A percentile compares a stretch with the other conserved stretches of the same genome.
Evolutionary conservation across 2,797 vertebrate genomes (phyloP).

Genomic region (Sebastiscus tertius): DNA sequence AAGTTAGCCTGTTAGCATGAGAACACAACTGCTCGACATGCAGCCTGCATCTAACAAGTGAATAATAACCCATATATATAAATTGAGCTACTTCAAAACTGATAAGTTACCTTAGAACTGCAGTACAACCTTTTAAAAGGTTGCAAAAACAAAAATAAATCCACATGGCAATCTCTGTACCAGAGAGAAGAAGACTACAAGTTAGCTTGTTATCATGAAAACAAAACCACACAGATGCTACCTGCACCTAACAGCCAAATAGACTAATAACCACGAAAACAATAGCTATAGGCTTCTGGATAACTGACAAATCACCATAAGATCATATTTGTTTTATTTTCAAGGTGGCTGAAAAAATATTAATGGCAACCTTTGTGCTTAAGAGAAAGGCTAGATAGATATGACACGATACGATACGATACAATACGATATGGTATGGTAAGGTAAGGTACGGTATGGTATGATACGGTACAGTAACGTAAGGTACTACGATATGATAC

Average conservation of each 20-base stretch:
- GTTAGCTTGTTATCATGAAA: not conserved
- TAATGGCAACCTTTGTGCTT: not conserved
- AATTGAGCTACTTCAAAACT: too few species aligned
- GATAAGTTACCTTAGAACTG: too few species aligned
- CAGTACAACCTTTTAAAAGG: not conserved
- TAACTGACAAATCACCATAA: not conserved
- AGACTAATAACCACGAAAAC: too few species aligned
- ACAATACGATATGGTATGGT: too few species aligned
- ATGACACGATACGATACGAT: not conserved
- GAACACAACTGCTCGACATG: not conserved
- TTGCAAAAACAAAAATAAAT: not conserved
- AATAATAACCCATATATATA: not conserved
- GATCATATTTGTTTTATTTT: not conserved
- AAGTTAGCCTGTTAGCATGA: not conserved
- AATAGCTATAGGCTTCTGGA: not conserved
- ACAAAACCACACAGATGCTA: not conserved
- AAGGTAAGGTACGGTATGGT: too few species aligned
- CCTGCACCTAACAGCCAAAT: not conserved
- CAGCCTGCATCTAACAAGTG: not conserved
- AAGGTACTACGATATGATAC: too few species aligned
- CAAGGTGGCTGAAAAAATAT: not conserved
- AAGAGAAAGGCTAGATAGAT: too few species aligned
- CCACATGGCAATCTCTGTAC: not conserved
- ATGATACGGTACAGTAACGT: too few species aligned
- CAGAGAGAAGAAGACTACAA: not conserved